Percentiles rank a stretch among this genome's conserved stretches.
Conservation (phyloP, 1,140 invertebrate genomes). For the Chironomus tepperi region DNA sequence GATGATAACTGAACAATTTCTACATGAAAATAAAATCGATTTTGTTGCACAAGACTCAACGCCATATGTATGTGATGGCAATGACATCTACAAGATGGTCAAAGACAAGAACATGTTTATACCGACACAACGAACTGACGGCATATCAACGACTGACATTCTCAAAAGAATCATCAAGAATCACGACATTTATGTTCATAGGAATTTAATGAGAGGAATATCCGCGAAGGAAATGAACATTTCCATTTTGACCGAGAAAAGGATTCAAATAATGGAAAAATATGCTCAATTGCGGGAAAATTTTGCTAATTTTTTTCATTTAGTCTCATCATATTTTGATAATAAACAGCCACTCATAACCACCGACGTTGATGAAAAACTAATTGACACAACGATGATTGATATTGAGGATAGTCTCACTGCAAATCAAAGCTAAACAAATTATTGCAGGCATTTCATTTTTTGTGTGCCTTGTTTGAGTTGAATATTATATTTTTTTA, state of each 20-base stretch:
- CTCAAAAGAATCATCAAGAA: conserved; percentile 98
- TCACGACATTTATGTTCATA: conserved; percentile 95
- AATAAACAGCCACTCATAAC: too few relatives aligned
- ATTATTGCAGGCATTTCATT: too few relatives aligned
- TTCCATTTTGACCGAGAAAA: conserved; percentile 93
- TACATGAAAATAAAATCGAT: conserved; percentile 94
- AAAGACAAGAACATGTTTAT: conserved; percentile 96
- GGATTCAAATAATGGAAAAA: conserved; percentile 47
- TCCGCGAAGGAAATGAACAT: conserved; percentile 98
- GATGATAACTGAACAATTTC: conserved; percentile 84
- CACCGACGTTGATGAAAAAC: too few relatives aligned
- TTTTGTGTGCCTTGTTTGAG: too few relatives aligned
- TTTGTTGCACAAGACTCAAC: conserved; percentile 99
- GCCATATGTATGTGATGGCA: conserved; percentile 82
- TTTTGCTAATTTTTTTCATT: neutral
- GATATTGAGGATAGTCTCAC: too few relatives aligned
- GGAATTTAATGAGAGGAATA: conserved; percentile 94
- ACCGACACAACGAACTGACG: conserved; percentile 90
- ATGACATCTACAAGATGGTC: conserved; percentile 81
- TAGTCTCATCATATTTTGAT: too few relatives aligned
- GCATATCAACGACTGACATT: conserved; percentile 96
- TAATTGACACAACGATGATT: too few relatives aligned
- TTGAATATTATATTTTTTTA: too few relatives aligned
- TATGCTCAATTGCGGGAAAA: neutral
- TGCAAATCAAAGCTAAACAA: too few relatives aligned